phyloP scores from a whole-genome alignment of 1,140 invertebrate genomes.

The Temnothorax nylanderi region DNA sequence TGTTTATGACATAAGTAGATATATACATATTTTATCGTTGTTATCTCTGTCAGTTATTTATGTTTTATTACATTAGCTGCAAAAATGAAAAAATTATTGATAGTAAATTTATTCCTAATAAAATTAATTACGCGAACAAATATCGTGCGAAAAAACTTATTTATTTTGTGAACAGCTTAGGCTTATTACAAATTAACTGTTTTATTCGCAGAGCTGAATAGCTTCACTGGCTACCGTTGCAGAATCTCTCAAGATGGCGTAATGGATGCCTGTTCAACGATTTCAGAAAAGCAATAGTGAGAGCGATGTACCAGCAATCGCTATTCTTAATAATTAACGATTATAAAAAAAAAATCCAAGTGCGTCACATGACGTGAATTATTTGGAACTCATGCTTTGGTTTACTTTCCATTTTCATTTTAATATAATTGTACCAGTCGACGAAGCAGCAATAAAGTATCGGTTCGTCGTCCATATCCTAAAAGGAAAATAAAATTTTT shows the following conservation, averaged over 20 bases:
- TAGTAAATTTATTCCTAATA: background rate
- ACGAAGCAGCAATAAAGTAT: slow-evolving; percentile 80
- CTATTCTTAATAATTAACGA: background rate
- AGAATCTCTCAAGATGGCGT: slow-evolving; percentile 35
- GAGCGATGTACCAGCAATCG: background rate
- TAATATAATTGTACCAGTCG: slow-evolving; percentile 77
- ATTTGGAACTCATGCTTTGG: slow-evolving; percentile 80
- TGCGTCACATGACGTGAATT: slow-evolving; percentile 77
- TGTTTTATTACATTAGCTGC: background rate
- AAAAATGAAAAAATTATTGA: background rate
- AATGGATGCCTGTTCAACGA: background rate
- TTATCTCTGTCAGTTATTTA: background rate
- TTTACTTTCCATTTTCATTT: slow-evolving; percentile 39
- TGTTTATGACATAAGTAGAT: background rate
- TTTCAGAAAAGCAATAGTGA: background rate
- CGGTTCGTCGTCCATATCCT: slow-evolving; percentile 76
- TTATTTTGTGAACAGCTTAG: background rate
- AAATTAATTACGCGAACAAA: background rate
- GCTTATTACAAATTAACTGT: slow-evolving; percentile 13
- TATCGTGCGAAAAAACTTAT: background rate
- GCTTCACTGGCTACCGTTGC: background rate
- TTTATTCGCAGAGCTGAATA: slow-evolving; percentile 42
- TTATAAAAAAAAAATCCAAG: background rate
- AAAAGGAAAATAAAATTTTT: slow-evolving; percentile 26
- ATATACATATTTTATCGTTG: background rate